Percentiles rank a stretch among this genome's conserved stretches.
phyloP scores from a whole-genome alignment of 2,113 vertebrate genomes.

The Thermophis baileyi region DNA sequence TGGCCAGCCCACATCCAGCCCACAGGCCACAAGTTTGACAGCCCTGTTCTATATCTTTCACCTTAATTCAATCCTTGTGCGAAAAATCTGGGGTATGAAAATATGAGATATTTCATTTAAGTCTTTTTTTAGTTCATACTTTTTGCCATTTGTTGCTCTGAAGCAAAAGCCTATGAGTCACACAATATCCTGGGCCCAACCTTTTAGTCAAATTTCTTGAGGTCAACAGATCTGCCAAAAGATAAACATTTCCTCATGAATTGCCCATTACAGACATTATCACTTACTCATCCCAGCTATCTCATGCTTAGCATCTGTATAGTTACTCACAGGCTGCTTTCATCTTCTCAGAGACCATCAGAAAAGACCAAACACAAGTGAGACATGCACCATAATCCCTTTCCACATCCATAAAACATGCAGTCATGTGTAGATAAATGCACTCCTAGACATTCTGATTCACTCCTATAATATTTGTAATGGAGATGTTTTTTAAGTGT shows the following conservation, averaged over 20 bases:
- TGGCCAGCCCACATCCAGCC: too few species aligned
- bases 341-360: conserved; percentile 38
- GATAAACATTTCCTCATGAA: background rate
- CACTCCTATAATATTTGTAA: fast-evolving
- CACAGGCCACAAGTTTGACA: too few species aligned
- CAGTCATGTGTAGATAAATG: background rate
- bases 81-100: background rate
- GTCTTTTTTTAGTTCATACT: background rate
- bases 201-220: conserved; percentile 21
- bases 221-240: conserved; percentile 1
- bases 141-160: background rate
- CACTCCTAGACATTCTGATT: background rate
- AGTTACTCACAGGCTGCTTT: conserved; percentile 47
- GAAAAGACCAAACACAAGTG: conserved; percentile 12
- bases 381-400: background rate
- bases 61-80: background rate
- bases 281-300: conserved; percentile 52
- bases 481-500: background rate
- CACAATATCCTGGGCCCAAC: conserved; percentile 1
- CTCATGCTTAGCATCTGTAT: conserved; percentile 56
- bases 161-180: conserved; percentile 14
- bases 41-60: background rate
- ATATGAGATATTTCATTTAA: background rate
- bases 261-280: conserved; percentile 38
- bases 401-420: background rate